phyloP scores from a whole-genome alignment of 2,888 invertebrate species.

The Himalopsyche japonica region DNA sequence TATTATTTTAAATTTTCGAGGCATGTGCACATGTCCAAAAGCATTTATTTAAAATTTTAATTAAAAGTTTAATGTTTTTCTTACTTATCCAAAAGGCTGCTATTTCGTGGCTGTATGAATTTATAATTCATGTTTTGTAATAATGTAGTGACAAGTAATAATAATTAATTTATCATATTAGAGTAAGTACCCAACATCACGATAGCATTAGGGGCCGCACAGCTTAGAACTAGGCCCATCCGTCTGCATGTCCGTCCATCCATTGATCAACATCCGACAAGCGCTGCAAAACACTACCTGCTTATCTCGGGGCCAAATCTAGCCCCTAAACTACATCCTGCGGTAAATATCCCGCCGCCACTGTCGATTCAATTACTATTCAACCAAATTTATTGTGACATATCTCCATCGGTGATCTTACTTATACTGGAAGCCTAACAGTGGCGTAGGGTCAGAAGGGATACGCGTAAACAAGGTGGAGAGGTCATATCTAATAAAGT shows the following conservation, averaged over 20 bases:
- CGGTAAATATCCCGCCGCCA: slow-evolving; percentile 13
- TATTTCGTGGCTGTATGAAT: too few relatives aligned
- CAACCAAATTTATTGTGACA: slow-evolving; percentile 12
- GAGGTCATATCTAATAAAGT: not conserved
- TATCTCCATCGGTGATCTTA: slow-evolving; percentile 12
- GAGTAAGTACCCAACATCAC: not conserved
- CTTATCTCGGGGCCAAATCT: slow-evolving; percentile 1
- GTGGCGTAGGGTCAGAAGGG: not conserved
- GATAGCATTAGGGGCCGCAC: not conserved
- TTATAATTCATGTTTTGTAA: too few relatives aligned
- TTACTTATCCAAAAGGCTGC: too few relatives aligned
- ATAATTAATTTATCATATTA: not conserved
- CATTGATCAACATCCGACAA: not conserved
- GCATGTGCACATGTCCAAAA: too few relatives aligned
- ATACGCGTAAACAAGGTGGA: not conserved
- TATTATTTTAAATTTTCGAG: too few relatives aligned
- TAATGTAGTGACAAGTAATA: too few relatives aligned
- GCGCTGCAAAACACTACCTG: not conserved
- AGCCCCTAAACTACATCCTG: slow-evolving; percentile 9
- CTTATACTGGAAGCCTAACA: not conserved
- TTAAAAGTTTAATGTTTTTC: too few relatives aligned
- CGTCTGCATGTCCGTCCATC: not conserved
- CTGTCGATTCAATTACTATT: slow-evolving; percentile 20
- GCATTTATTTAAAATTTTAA: too few relatives aligned
- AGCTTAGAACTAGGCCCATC: not conserved